Base-by-base conservation (phyloP, 2,888 invertebrate genomes). In the Aleiodes testaceus region DNA sequence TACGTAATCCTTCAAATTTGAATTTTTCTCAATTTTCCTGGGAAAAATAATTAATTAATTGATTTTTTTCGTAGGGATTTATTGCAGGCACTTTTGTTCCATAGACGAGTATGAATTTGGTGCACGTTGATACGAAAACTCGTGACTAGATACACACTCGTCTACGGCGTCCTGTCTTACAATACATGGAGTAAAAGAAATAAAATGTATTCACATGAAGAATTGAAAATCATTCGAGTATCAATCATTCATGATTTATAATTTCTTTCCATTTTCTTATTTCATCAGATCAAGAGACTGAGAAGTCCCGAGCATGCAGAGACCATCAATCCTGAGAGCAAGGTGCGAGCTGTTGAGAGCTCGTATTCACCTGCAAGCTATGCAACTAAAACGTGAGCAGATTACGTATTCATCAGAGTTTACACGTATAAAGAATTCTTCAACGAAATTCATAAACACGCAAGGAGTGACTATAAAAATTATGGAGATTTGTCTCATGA, bases 111-210 rank as follows among this genome's bases (percentile, higher is more conserved):
- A 91, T 92, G 92, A 91, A 91, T 93, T 93, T 93, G 91, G 93
- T 92, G 89, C 92, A 91, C 92, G 92, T 91, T 84, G 79, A 50
- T 68, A 66, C 75, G 79, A 72, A 76, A 9, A 82, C 85, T 89
- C 92, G 93, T 94, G 94, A 94, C 94, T 94, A 94, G 94, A 94
- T 94, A 93, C 94, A 93, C 93, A 94, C 94, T 94, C 93, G 93
- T 94, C 93, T 93, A 92, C 92, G 91, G 91, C 91, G 90, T 86
- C 85, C 76, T 77, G 76, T 80, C 79, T 74, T 77, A 72, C 75
- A 77, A 16, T 74, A 68, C 72, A 72, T 77, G 73, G 20, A 70
- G 22, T 12, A n/a, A 36, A 20, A 20, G 16, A 63, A n/a, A 14
- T 16, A 36, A 26, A 26, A 7, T 3, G 49, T 6, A 49, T 49